phyloP scores from a whole-genome alignment of 2,888 invertebrate species.

The Dicycla oo region DNA sequence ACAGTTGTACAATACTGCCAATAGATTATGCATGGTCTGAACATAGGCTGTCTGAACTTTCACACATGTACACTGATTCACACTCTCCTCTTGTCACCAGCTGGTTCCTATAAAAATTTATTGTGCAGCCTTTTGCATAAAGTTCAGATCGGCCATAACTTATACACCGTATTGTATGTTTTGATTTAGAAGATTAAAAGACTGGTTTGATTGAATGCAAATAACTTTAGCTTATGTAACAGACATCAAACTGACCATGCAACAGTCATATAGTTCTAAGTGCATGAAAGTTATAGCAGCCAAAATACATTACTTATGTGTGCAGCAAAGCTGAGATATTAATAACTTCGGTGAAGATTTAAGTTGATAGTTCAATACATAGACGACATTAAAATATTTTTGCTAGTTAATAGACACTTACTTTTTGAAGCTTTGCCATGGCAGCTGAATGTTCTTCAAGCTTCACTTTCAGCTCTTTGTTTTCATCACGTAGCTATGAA shows the following conservation, averaged over 20 bases:
- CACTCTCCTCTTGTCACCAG: background rate
- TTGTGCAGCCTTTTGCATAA: background rate
- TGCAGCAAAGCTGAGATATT: slow-evolving; percentile 5
- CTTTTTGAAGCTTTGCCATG: slow-evolving; percentile 81
- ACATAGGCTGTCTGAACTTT: background rate
- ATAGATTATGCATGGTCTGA: background rate
- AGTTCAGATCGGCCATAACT: background rate
- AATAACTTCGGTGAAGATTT: background rate
- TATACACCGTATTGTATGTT: background rate
- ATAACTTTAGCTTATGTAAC: background rate
- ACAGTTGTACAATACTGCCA: background rate
- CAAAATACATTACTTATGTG: background rate
- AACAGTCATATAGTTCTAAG: background rate
- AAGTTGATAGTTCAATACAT: background rate
- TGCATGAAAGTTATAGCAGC: background rate
- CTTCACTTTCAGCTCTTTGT: slow-evolving; percentile 78
- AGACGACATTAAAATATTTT: background rate
- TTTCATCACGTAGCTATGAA: slow-evolving; percentile 82
- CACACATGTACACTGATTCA: background rate
- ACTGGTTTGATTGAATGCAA: background rate
- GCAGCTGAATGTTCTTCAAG: slow-evolving; percentile 75
- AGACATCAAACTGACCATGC: background rate
- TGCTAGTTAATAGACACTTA: slow-evolving; percentile 68
- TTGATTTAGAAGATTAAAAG: background rate
- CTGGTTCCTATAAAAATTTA: background rate